Percentiles rank a stretch among this genome's conserved stretches.
These are phyloP conservation scores for Molothrus aeneus DNA, from an alignment of 2,797 vertebrate genomes.

Conservation along the genomic window DNA sequence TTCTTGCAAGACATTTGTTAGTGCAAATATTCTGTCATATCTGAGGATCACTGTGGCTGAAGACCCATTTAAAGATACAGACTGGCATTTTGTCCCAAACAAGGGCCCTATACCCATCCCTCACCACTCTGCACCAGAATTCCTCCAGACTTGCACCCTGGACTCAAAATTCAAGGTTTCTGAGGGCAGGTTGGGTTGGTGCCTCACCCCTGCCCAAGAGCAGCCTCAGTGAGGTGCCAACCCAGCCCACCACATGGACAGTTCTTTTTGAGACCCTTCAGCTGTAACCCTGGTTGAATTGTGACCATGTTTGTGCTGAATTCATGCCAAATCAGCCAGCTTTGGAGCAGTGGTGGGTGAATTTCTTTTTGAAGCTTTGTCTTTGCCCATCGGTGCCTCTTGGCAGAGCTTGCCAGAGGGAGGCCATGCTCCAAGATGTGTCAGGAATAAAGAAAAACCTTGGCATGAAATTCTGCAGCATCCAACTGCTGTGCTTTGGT, in stretches of 20 bases:
- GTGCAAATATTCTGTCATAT: neutral
- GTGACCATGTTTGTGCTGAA: neutral
- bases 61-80: neutral
- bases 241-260: neutral
- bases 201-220: neutral
- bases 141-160: neutral
- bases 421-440: neutral
- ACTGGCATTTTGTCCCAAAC: neutral
- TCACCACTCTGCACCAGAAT: neutral
- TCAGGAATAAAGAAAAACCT: neutral
- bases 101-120: neutral
- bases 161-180: neutral
- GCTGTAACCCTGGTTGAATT: neutral
- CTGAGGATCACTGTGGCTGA: neutral
- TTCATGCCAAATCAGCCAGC: neutral
- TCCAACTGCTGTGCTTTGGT: neutral
- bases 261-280: neutral
- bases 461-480: neutral
- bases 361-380: neutral
- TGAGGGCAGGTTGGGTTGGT: neutral
- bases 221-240: neutral
- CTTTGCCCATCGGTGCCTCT: neutral
- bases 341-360: neutral
- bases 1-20: neutral
- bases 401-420: neutral